Conservation (phyloP, 2,113 vertebrate species). For the Rhea pennata region DNA sequence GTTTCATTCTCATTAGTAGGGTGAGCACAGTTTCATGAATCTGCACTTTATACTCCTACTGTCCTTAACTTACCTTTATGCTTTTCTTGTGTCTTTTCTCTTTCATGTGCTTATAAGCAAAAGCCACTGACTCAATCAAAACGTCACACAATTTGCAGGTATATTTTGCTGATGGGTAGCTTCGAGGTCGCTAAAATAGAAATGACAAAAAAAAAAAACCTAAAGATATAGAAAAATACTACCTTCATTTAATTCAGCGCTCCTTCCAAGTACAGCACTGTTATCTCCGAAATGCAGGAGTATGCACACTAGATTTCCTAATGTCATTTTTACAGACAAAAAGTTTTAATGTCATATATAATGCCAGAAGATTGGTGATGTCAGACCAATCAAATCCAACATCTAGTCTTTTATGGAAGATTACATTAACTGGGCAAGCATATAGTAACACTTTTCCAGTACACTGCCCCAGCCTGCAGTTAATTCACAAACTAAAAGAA, state of each 20-base stretch:
- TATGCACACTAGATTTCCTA: background rate
- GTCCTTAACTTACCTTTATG: conserved; percentile 80
- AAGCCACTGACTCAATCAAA: conserved; percentile 85
- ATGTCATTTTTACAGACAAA: background rate
- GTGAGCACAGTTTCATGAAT: background rate
- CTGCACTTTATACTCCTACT: background rate
- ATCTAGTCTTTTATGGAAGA: background rate
- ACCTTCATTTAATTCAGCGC: background rate
- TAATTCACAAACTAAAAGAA: background rate
- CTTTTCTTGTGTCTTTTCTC: conserved; percentile 91
- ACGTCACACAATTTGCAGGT: conserved; percentile 86
- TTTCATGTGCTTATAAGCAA: conserved; percentile 89
- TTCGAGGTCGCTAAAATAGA: conserved; percentile 82
- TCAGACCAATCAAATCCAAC: background rate
- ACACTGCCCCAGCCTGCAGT: background rate
- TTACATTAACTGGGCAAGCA: background rate
- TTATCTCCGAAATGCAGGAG: background rate
- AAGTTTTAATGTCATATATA: background rate
- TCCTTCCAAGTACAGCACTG: background rate
- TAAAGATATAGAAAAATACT: background rate
- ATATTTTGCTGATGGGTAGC: conserved; percentile 84
- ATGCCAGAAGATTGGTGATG: background rate
- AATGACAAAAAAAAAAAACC: background rate
- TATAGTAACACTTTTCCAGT: background rate
- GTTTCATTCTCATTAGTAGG: background rate